These are phyloP conservation scores for Hirtodrosophila trivittata DNA, from an alignment of 2,888 invertebrate genomes.

Conservation along the genomic window DNA sequence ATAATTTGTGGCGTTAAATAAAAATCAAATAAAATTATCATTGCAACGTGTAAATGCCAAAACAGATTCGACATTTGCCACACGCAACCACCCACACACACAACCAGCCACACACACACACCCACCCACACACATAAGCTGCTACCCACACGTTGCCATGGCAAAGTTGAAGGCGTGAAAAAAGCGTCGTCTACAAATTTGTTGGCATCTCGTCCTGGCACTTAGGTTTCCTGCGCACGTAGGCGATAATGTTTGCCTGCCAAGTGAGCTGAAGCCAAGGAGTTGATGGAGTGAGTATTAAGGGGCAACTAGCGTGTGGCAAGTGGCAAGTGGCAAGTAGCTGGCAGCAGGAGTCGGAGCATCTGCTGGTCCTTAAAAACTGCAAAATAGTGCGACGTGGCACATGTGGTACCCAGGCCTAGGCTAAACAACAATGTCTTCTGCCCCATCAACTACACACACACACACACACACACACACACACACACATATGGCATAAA, in stretches of 20 bases:
- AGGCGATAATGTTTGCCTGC: constrained; percentile 79
- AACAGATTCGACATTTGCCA: constrained; percentile 77
- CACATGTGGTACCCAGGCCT: constrained; percentile 47
- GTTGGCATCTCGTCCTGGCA: constrained; percentile 42
- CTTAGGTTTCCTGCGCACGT: constrained; percentile 78
- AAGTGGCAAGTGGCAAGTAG: background rate
- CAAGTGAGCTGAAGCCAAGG: constrained; percentile 52
- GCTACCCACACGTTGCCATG: constrained; percentile 15
- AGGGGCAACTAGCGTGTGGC: background rate
- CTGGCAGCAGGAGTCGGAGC: constrained; percentile 14
- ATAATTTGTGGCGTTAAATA: constrained; percentile 80
- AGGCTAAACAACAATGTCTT: constrained; percentile 9
- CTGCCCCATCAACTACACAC: constrained; percentile 3
- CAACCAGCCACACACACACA: constrained; percentile 9
- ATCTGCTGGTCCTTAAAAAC: constrained; percentile 69
- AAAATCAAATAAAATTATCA: constrained; percentile 81
- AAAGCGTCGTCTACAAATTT: constrained; percentile 34
- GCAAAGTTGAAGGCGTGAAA: constrained; percentile 53
- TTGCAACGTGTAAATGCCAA: constrained; percentile 80
- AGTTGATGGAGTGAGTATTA: background rate
- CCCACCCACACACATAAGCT: constrained; percentile 10
- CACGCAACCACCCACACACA: constrained; percentile 27
- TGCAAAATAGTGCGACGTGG: constrained; percentile 75
- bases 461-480: background rate
- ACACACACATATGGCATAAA: constrained; percentile 11